Conservation (phyloP, 2,113 vertebrate genomes). For the Istiophorus platypterus region DNA sequence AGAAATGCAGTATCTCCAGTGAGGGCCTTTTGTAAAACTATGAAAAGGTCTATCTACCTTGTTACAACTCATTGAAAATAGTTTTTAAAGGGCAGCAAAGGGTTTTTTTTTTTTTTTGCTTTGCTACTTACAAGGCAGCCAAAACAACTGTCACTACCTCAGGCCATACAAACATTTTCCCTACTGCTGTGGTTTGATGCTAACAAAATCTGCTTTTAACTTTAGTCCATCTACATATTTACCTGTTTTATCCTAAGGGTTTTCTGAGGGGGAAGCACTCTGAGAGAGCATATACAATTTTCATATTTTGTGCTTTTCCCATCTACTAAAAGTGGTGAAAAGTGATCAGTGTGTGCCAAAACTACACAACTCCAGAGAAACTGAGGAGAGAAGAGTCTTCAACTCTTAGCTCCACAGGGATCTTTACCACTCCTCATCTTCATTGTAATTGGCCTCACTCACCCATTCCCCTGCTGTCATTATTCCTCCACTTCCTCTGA, state of each 20-base stretch:
- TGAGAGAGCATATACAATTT: neutral
- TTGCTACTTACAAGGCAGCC: neutral
- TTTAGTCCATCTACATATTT: neutral
- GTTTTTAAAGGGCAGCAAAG: neutral
- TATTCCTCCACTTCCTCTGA: neutral
- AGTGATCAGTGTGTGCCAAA: neutral
- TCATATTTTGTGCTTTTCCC: neutral
- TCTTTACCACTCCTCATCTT: neutral
- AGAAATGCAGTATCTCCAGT: neutral
- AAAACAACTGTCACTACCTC: neutral
- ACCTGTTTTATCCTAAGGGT: neutral
- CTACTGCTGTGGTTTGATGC: neutral
- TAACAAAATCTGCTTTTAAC: neutral
- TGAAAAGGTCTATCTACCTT: neutral
- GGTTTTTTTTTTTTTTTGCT: neutral
- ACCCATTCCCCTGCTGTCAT: neutral
- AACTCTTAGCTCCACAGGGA: neutral
- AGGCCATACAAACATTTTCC: neutral
- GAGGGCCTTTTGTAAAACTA: neutral
- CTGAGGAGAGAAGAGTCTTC: neutral
- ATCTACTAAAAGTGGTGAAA: slow-evolving; percentile 1
- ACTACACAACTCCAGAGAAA: neutral
- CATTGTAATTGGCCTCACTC: neutral
- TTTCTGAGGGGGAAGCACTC: neutral
- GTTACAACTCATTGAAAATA: neutral